Evolutionary conservation across 2,113 vertebrate genomes (phyloP), one percentile per base, ranked within the genome.

Genomic region (Etia nguti): DNA sequence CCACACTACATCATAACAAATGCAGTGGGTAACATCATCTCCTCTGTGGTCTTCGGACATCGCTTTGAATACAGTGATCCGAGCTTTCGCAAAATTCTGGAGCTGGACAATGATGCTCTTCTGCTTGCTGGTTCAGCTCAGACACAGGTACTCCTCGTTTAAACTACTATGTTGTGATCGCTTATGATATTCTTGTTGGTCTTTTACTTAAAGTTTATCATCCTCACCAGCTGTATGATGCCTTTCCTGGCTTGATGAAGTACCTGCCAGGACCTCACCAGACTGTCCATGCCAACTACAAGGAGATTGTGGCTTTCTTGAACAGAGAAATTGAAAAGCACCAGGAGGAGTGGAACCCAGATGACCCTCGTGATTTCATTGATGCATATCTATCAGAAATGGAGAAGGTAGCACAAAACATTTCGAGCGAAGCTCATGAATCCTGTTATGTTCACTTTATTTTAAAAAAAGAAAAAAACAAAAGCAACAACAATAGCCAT

Each of bases 11-110:
- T 91, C 34, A 68, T 98, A 22, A 96, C 96, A 7, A 95, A 92
- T 4, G 97, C 97, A 20, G 95, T 98, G 86, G 93, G 96, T 0
- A 98, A 98, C 89, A 95, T 98, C 38, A 97, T 98, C 88, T 97
- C 93, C 43, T 97, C 96, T 18, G 87, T 98, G 92, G 85, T 96
- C 84, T 98, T 99, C 68, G 97, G 98, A 24, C 95, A 96, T 82
- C 97, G 97, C 81, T 99, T 97, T 9, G 97, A 98, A 36, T 98
- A 98, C 91, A 94, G 92, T 1, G 97, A 98, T 73, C 34, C 60
- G 5, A 79, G 24, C 22, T 98, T 97, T 87, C 97, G 95, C 60
- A 96, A 93, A 20, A 2, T 98, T 65, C 94, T 98, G 81, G 94
- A 92, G 77, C 86, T 96, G 12, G 91, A 98, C 83, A 96, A 95